Percentiles rank a stretch among this genome's conserved stretches.
Conservation (phyloP, 2,888 invertebrate genomes). For the Epistrophella euchroma region DNA sequence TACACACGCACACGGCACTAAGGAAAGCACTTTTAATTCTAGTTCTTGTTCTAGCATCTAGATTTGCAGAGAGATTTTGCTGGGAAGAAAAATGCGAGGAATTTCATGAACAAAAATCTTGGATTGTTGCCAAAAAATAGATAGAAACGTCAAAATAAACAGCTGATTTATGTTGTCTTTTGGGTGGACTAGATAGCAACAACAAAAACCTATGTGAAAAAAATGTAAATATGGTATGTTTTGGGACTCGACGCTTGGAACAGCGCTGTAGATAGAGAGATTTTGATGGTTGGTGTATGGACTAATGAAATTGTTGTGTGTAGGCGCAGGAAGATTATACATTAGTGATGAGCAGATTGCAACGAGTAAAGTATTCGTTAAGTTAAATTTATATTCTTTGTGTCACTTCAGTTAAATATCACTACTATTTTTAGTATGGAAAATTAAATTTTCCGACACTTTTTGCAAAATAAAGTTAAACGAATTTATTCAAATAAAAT, state of each 20-base stretch:
- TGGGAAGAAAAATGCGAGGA: conserved; percentile 52
- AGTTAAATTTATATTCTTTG: background rate
- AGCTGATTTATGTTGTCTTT: conserved; percentile 65
- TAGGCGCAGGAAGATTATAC: background rate
- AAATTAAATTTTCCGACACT: too few relatives aligned
- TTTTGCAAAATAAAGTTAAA: too few relatives aligned
- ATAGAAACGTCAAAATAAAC: conserved; percentile 58
- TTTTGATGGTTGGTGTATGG: conserved; percentile 8
- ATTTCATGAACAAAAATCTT: conserved; percentile 39
- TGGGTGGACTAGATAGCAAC: background rate
- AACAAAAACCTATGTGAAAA: conserved; percentile 41
- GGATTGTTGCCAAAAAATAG: conserved; percentile 56
- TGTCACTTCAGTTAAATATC: too few relatives aligned
- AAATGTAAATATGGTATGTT: conserved; percentile 48
- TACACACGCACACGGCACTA: conserved; percentile 57
- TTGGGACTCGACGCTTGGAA: background rate
- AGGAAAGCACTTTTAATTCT: conserved; percentile 38
- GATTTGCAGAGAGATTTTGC: background rate
- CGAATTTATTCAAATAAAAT: too few relatives aligned
- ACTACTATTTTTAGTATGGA: too few relatives aligned
- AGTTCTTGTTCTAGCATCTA: conserved; percentile 4
- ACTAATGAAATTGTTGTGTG: background rate
- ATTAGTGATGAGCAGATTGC: background rate
- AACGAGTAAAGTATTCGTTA: background rate
- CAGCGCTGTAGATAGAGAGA: background rate